phyloP scores from a whole-genome alignment of 2,113 vertebrate species.

The Oreotrochilus melanogaster region DNA sequence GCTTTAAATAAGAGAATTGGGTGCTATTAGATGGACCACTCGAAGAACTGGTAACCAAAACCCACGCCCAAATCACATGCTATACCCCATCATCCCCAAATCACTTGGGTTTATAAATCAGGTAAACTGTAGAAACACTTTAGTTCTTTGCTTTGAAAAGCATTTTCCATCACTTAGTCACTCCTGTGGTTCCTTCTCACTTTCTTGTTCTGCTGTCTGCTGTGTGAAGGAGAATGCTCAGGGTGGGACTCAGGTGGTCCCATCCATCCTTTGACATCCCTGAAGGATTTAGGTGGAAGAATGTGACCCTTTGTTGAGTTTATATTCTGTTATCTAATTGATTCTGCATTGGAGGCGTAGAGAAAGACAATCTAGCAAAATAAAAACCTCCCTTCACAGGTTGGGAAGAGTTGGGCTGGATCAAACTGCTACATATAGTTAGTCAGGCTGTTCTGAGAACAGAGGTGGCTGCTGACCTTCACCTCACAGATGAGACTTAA shows the following conservation, averaged over 20 bases:
- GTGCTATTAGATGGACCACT: constrained; percentile 9
- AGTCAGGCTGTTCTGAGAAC: neutral
- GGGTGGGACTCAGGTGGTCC: too few relatives aligned
- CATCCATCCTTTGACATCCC: neutral
- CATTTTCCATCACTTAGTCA: neutral
- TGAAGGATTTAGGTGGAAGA: neutral
- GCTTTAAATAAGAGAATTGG: neutral
- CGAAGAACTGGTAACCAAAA: neutral
- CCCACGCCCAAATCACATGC: neutral
- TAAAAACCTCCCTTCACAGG: neutral
- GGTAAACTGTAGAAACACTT: neutral
- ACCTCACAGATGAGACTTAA: neutral
- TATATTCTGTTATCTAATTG: neutral
- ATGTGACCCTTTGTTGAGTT: neutral
- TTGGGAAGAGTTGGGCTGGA: neutral
- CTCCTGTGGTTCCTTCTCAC: neutral
- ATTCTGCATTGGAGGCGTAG: neutral
- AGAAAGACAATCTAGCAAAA: neutral
- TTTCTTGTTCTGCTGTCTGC: neutral
- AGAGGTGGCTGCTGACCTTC: neutral
- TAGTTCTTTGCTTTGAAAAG: neutral
- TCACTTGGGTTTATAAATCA: neutral
- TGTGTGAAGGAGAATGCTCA: neutral
- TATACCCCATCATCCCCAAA: neutral
- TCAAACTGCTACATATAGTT: neutral